Conservation (phyloP, 2,888 invertebrate genomes). For the Caenorhabditis auriculariae region DNA sequence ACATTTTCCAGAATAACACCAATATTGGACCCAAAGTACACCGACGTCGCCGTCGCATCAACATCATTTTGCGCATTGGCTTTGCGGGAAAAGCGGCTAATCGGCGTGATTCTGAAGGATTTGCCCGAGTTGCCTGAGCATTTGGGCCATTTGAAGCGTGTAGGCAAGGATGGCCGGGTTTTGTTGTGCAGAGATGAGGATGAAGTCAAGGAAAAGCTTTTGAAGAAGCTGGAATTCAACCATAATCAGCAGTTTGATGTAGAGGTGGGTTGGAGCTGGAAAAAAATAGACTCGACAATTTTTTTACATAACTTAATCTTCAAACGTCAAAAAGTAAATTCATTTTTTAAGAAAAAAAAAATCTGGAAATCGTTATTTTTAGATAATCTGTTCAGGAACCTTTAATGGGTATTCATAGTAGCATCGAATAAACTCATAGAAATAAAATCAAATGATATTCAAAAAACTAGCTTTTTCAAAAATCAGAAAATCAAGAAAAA, state of each 20-base stretch:
- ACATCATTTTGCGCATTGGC: slow-evolving; percentile 2
- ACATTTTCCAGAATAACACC: slow-evolving; percentile 9
- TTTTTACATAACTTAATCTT: too few relatives aligned
- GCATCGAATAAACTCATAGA: too few relatives aligned
- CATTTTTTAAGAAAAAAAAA: too few relatives aligned
- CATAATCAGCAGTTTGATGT: not conserved
- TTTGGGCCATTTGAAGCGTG: slow-evolving; percentile 9
- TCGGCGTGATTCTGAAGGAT: slow-evolving; percentile 4
- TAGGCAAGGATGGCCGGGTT: slow-evolving; percentile 4
- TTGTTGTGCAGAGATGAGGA: not conserved
- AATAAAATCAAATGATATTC: too few relatives aligned
- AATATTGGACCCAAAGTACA: slow-evolving; percentile 1
- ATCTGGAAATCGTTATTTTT: too few relatives aligned
- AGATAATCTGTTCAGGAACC: too few relatives aligned
- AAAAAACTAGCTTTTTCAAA: too few relatives aligned
- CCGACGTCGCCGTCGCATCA: slow-evolving; percentile 1
- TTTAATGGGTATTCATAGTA: too few relatives aligned
- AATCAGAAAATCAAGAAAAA: too few relatives aligned
- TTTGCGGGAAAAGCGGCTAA: slow-evolving; percentile 5
- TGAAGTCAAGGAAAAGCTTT: not conserved
- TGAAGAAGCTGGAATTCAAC: not conserved
- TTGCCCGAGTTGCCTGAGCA: slow-evolving; percentile 1
- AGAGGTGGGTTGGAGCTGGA: slow-evolving; percentile 2
- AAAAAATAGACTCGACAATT: not conserved
- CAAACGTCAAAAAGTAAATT: too few relatives aligned